Conservation (phyloP, 2,797 vertebrate species). For the Enteromius viviparus region DNA sequence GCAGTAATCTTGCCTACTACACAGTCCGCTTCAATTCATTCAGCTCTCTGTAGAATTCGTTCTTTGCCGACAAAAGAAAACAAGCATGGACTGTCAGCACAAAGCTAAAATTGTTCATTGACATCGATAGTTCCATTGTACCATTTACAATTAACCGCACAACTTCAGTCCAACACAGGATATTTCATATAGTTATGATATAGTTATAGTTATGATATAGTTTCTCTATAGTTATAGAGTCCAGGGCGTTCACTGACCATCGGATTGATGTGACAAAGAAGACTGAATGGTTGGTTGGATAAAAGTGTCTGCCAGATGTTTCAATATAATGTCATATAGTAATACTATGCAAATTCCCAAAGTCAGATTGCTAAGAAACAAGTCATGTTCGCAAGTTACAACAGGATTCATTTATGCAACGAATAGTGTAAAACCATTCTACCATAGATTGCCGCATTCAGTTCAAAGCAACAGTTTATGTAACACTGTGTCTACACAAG, state of each 20-base stretch:
- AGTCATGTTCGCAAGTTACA: not conserved
- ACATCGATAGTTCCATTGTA: conserved; percentile 17
- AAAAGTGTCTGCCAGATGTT: not conserved
- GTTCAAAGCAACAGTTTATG: not conserved
- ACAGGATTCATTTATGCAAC: not conserved
- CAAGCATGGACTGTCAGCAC: not conserved
- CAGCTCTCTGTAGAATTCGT: conserved; percentile 46
- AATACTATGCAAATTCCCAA: not conserved
- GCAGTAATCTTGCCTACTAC: conserved; percentile 22
- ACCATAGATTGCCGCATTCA: not conserved
- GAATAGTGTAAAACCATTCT: conserved; percentile 3
- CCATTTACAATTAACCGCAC: not conserved
- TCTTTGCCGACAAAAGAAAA: conserved; percentile 46
- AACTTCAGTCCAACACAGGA: not conserved
- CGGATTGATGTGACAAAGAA: not conserved
- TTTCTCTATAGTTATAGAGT: not conserved
- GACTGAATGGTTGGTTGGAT: not conserved
- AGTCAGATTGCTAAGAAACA: not conserved
- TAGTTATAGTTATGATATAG: too few relatives aligned
- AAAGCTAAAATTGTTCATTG: conserved; percentile 13
- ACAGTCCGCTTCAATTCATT: conserved; percentile 43
- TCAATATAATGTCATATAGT: not conserved
- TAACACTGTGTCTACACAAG: not conserved
- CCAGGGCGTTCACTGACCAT: not conserved
- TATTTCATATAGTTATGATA: not conserved